Conservation (phyloP, 2,113 vertebrate species). For the Australoheros scitulus region DNA sequence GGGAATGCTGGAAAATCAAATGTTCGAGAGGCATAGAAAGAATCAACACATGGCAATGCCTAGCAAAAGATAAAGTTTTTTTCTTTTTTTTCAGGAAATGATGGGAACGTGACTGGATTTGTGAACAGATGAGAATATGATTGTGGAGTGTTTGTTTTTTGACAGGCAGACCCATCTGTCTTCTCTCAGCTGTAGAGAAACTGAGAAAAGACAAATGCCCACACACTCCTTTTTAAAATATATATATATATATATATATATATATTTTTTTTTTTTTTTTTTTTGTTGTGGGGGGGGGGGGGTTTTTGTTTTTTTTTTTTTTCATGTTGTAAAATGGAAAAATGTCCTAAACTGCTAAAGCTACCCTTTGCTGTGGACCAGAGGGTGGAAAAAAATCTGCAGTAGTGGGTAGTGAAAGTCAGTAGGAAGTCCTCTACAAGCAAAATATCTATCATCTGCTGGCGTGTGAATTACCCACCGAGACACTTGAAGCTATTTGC, state of each 20-base stretch:
- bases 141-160: conserved; percentile 23
- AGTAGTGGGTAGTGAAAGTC: background rate
- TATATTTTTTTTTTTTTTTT: no score
- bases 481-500: background rate
- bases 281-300: no score
- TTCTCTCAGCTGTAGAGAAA: conserved; percentile 10
- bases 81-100: background rate
- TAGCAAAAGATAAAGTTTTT: conserved; percentile 1
- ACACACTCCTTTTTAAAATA: background rate
- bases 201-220: background rate
- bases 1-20: conserved; percentile 48
- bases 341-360: background rate
- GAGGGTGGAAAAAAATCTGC: background rate
- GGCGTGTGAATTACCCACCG: no score
- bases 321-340: no score
- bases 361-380: background rate
- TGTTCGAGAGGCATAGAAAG: conserved; percentile 36
- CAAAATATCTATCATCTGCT: background rate
- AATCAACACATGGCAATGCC: conserved; percentile 25
- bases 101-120: background rate
- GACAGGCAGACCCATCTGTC: conserved; percentile 23
- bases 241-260: no score
- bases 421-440: background rate
- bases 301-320: no score
- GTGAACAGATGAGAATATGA: conserved; percentile 1